Evolutionary conservation across 2,888 invertebrate species (phyloP), one percentile per base, ranked within the genome.

Genomic region (Crocallis elinguaria): DNA sequence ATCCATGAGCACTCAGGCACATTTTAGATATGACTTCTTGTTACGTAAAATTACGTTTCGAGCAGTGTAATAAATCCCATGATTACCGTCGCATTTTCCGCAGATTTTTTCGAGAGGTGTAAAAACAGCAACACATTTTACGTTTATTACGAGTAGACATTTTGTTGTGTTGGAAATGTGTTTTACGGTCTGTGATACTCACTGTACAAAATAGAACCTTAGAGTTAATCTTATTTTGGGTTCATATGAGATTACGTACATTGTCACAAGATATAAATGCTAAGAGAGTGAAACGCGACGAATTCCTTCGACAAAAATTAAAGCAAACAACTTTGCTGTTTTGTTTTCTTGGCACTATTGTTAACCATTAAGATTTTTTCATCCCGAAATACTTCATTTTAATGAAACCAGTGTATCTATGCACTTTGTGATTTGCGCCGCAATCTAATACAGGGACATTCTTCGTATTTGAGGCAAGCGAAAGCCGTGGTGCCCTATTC

Each of bases 1-100:
- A 29, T 41, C 29, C 50, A 39, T 55, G 36, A 29, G 35, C 39
- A 50, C 29, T n/a, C n/a, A n/a, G n/a, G n/a, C n/a, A n/a, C n/a
- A n/a, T n/a, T n/a, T n/a, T n/a, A n/a, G 41, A 57, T 29, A 53
- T 53, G 44, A 53, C 55, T 57, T 23, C 48, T 30, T 39, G 35
- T 48, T 51, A 46, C 41, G 25, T 44, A 38, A 49, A 53, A 51
- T 60, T 60, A 54, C 33, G 57, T 64, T 61, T 57, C 37, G 39
- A 38, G 7, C 21, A 16, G 6, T 39, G 46, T 39, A 50, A 57
- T 57, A 59, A 61, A 63, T 49, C 19, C 25, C 9, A 37, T 55
- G 45, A 59, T 59, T 37, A 59, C 54, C 38, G 37, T 25, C 38
- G 21, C 42, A 48, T 48, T 42, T 25, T 32, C 23, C 35, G 7